These are phyloP conservation scores for Agrypnus murinus DNA, from an alignment of 2,888 invertebrate species.

Conservation along the genomic window DNA sequence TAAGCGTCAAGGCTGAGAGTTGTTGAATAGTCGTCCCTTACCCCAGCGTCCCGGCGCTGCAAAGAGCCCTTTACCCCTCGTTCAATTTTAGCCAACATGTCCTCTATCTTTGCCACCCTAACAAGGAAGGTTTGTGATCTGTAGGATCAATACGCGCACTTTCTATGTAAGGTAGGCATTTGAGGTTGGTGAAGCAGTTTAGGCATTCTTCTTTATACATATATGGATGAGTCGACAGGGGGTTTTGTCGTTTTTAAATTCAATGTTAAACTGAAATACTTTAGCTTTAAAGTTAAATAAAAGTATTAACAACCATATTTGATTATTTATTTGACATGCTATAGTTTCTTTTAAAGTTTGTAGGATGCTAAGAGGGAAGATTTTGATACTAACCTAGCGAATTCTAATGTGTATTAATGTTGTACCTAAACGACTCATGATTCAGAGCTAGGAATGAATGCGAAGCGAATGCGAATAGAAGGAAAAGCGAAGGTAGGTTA, in stretches of 20 bases:
- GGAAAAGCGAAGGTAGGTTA: too few relatives aligned
- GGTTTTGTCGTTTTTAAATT: too few relatives aligned
- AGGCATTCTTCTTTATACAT: constrained; percentile 4
- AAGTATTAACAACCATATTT: too few relatives aligned
- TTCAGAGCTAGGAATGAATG: not conserved
- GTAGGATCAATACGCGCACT: constrained; percentile 61
- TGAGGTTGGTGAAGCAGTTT: constrained; percentile 11
- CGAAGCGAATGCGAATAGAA: not conserved
- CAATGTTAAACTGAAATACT: too few relatives aligned
- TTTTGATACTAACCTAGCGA: too few relatives aligned
- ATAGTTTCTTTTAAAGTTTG: too few relatives aligned
- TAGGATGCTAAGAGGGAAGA: too few relatives aligned
- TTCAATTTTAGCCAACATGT: constrained; percentile 52
- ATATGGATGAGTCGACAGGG: constrained; percentile 6
- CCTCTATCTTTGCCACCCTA: constrained; percentile 54
- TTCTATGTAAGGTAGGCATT: constrained; percentile 51
- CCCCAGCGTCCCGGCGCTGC: constrained; percentile 49
- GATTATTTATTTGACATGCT: too few relatives aligned
- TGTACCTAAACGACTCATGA: not conserved
- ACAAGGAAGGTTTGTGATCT: constrained; percentile 58
- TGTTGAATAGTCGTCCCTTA: constrained; percentile 60
- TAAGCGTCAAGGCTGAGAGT: constrained; percentile 59
- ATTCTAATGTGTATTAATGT: too few relatives aligned
- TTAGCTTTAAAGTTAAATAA: too few relatives aligned
- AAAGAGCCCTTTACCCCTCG: constrained; percentile 49